Evolutionary conservation across 1,140 invertebrate species (phyloP).

Genomic region (Coptotermes formosanus): DNA sequence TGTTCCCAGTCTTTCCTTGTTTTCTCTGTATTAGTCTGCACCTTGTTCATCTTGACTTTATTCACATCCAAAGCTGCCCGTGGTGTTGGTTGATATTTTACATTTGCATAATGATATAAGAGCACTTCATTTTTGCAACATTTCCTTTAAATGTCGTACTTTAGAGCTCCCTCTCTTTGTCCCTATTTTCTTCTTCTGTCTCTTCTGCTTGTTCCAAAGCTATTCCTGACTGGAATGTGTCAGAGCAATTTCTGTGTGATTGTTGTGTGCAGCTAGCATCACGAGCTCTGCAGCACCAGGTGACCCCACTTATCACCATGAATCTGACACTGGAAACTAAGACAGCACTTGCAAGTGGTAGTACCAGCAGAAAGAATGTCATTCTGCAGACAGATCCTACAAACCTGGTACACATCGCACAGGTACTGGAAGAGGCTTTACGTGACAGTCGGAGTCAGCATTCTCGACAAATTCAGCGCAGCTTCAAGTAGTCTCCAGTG

Average conservation of each 20-base stretch:
- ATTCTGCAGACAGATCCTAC: slow-evolving; percentile 61
- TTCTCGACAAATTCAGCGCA: slow-evolving; percentile 35
- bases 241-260: not conserved
- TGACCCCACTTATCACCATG: slow-evolving; percentile 56
- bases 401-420: slow-evolving; percentile 60
- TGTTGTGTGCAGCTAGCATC: slow-evolving; percentile 56
- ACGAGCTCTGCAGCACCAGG: slow-evolving; percentile 56
- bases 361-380: slow-evolving; percentile 43
- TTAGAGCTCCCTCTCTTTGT: too few relatives aligned
- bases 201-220: not conserved
- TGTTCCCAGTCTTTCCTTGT: too few relatives aligned
- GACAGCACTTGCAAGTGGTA: slow-evolving; percentile 22
- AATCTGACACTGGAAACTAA: slow-evolving; percentile 53
- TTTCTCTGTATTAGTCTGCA: too few relatives aligned
- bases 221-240: too few relatives aligned
- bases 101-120: too few relatives aligned
- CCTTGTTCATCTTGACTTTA: too few relatives aligned
- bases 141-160: too few relatives aligned
- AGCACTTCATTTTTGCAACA: too few relatives aligned
- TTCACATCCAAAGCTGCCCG: too few relatives aligned
- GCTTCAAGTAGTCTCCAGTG: slow-evolving; percentile 32
- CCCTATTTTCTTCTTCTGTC: not conserved
- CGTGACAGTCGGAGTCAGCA: slow-evolving; percentile 56
- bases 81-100: too few relatives aligned
- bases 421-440: slow-evolving; percentile 61